phyloP scores from a whole-genome alignment of 1,140 invertebrate genomes.

The Cydia amplana region DNA sequence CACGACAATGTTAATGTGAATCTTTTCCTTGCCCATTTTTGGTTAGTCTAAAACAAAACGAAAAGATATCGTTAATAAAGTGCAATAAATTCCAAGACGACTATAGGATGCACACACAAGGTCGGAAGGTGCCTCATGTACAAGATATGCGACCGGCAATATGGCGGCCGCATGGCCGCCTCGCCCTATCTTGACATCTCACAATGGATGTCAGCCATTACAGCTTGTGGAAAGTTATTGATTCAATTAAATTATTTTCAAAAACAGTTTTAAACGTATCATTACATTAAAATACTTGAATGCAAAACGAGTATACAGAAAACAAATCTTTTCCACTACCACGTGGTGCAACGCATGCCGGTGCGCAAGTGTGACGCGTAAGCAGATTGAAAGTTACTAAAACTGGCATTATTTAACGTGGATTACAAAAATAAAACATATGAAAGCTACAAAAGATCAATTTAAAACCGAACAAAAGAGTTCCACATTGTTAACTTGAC shows the following conservation, averaged over 20 bases:
- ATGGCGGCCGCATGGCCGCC: slow-evolving; percentile 78
- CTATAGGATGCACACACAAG: slow-evolving; percentile 62
- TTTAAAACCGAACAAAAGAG: slow-evolving; percentile 43
- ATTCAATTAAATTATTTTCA: slow-evolving; percentile 10
- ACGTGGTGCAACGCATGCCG: slow-evolving; percentile 73
- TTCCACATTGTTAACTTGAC: slow-evolving; percentile 12
- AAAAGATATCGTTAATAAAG: slow-evolving; percentile 46
- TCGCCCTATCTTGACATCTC: slow-evolving; percentile 78
- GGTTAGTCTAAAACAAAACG: slow-evolving; percentile 71
- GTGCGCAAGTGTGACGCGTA: slow-evolving; percentile 73
- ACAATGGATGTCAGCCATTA: slow-evolving; percentile 77
- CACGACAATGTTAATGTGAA: slow-evolving; percentile 99
- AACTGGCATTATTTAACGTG: slow-evolving; percentile 42
- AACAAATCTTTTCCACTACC: slow-evolving; percentile 58
- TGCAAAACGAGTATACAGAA: slow-evolving; percentile 35
- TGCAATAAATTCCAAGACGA: slow-evolving; percentile 38
- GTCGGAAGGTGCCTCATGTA: slow-evolving; percentile 64
- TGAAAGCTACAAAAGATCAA: slow-evolving; percentile 7
- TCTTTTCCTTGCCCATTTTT: slow-evolving; percentile 96
- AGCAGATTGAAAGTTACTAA: slow-evolving; percentile 58
- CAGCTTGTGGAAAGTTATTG: slow-evolving; percentile 27
- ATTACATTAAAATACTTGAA: slow-evolving; percentile 32
- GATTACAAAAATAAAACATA: background rate
- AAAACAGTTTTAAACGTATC: background rate
- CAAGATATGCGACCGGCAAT: slow-evolving; percentile 67